phyloP scores from a whole-genome alignment of 2,888 invertebrate genomes.

The Eristalinus aeneus region DNA sequence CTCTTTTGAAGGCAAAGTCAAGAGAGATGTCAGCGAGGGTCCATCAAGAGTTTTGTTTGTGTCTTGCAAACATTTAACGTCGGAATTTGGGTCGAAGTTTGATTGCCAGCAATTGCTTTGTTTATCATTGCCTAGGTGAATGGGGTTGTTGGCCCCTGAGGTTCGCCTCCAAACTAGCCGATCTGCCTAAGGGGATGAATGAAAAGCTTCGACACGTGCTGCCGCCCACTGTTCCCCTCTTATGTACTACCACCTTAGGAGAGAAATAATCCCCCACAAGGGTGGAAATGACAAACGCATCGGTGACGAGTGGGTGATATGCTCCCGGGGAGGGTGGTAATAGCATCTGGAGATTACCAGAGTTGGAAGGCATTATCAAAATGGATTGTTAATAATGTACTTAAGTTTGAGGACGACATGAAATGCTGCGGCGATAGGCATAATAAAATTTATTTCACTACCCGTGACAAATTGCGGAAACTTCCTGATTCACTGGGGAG shows the following conservation, averaged over 20 bases:
- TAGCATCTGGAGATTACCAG: slow-evolving; percentile 18
- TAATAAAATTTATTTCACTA: not conserved
- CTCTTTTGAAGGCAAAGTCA: slow-evolving; percentile 17
- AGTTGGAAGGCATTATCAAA: slow-evolving; percentile 36
- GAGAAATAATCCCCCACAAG: not conserved
- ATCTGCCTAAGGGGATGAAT: not conserved
- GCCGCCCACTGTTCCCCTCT: not conserved
- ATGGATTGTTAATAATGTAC: slow-evolving; percentile 61
- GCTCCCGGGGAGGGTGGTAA: slow-evolving; percentile 3
- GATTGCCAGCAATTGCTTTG: slow-evolving; percentile 49
- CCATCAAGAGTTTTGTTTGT: slow-evolving; percentile 44
- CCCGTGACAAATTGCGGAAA: slow-evolving; percentile 5
- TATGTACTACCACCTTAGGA: not conserved
- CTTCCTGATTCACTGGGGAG: not conserved
- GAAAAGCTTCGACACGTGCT: not conserved
- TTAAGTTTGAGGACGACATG: slow-evolving; percentile 23
- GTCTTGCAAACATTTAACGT: slow-evolving; percentile 35
- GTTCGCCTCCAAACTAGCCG: slow-evolving; percentile 15
- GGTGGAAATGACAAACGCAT: not conserved
- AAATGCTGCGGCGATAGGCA: not conserved
- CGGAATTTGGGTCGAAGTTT: slow-evolving; percentile 50
- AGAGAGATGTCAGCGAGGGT: slow-evolving; percentile 7
- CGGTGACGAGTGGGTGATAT: not conserved
- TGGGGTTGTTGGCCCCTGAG: slow-evolving; percentile 27
- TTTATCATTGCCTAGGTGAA: slow-evolving; percentile 9